Evolutionary conservation across 2,888 invertebrate species (phyloP).

Genomic region (Sthenelais limicola): DNA sequence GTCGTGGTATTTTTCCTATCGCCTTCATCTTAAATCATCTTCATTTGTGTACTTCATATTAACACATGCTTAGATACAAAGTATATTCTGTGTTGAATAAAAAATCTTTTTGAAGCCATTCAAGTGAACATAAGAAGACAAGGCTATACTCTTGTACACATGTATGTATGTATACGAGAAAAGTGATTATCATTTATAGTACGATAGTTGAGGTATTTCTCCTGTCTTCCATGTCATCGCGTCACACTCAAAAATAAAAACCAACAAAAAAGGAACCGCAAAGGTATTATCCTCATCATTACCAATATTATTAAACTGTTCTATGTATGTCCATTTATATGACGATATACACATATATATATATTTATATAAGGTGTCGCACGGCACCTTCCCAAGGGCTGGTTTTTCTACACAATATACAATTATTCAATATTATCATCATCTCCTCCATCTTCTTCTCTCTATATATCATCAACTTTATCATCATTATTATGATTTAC

Average conservation of each 20-base stretch:
- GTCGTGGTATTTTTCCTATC: no score
- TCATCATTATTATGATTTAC: no score
- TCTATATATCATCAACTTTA: no score
- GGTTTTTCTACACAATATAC: conserved; percentile 24
- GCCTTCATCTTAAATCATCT: conserved; percentile 18
- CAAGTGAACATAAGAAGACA: conserved; percentile 35
- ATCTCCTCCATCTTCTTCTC: no score
- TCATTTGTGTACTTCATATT: conserved; percentile 32
- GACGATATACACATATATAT: no score
- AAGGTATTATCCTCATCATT: no score
- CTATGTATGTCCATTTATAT: no score
- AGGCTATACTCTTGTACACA: conserved; percentile 20
- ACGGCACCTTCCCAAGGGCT: no score
- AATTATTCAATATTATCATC: conserved; percentile 5
- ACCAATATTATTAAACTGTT: no score
- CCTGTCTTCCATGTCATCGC: conserved; percentile 28
- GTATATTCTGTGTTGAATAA: conserved; percentile 29
- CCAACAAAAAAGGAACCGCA: no score
- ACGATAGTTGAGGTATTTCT: conserved; percentile 33
- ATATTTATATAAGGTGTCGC: no score
- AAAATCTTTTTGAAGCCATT: conserved; percentile 37
- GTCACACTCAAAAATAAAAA: conserved; percentile 29
- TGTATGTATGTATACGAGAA: conserved; percentile 22
- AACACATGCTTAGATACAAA: conserved; percentile 7
- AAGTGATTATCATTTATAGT: neutral